Percentiles rank a stretch among this genome's conserved stretches.
Evolutionary conservation across 2,888 invertebrate genomes (phyloP).

Genomic region (Amphimallon solstitiale): DNA sequence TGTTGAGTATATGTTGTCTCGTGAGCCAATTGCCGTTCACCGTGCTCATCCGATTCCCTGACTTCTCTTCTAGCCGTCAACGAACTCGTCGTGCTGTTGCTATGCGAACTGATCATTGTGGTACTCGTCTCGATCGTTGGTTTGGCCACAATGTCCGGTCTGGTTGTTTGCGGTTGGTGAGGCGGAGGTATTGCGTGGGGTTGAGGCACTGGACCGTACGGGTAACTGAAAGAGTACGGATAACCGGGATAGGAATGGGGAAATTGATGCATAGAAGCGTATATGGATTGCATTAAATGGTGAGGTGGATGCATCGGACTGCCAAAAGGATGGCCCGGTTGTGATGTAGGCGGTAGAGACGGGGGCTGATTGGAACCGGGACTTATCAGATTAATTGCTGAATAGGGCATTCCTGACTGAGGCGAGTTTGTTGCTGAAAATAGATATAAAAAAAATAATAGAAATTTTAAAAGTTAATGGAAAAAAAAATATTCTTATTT

Average conservation of each 20-base stretch:
- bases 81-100: conserved; percentile 77
- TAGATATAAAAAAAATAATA: background rate
- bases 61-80: conserved; percentile 77
- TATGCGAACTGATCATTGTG: conserved; percentile 74
- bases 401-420: conserved; percentile 65
- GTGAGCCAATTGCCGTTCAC: conserved; percentile 71
- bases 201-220: conserved; percentile 78
- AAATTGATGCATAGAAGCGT: conserved; percentile 70
- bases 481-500: background rate
- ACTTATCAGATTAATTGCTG: conserved; percentile 72
- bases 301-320: conserved; percentile 76
- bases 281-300: conserved; percentile 74
- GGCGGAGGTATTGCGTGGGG: conserved; percentile 80
- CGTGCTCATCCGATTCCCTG: conserved; percentile 65
- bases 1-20: conserved; percentile 75
- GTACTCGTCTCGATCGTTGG: conserved; percentile 67
- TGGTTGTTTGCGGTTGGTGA: conserved; percentile 48
- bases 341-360: conserved; percentile 77
- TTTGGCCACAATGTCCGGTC: conserved; percentile 50
- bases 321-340: conserved; percentile 74
- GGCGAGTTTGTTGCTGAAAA: conserved; percentile 56
- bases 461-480: background rate
- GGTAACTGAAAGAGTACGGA: conserved; percentile 76
- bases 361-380: conserved; percentile 62
- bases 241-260: conserved; percentile 75